Evolutionary conservation across 2,888 invertebrate species (phyloP), one percentile per base, ranked within the genome.

Genomic region (Patella pellucida): DNA sequence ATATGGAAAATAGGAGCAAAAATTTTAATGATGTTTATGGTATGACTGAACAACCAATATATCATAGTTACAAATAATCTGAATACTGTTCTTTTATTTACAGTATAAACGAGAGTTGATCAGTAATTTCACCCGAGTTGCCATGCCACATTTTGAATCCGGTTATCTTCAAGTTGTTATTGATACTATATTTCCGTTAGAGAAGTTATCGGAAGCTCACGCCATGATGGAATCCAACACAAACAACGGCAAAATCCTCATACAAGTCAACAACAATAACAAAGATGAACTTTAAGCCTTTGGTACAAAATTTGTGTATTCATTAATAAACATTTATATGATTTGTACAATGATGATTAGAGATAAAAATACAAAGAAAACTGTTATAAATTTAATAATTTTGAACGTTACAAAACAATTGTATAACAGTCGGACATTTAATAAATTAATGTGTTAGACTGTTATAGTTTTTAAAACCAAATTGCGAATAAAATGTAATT

Each of bases 91-190:
- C 27, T 70, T 76, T 68, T 56, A 73, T 31, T 80, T 85, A 74
- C 86, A 91, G 90, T 91, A 90, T 79, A 91, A 91, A 76, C 82
- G 85, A 69, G 80, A 81, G 15, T 81, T 91, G 16, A 81, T 89
- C 3, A 74, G 82, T 41, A 82, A 83, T 14, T 91, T 91, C 79
- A 78, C 81, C 0, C 68, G 82, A 16, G 75, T 82, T 52, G 83
- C 84, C 3, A 73, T 89, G 31, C 86, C 86, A 2, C 79, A 84
- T 72, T 89, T 91, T 80, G 76, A 76, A 12, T 75, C 79, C n/a
- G 88, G 86, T 15, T 77, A 79, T n/a, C 76, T 90, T n/a, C 80
- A 84, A 52, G 84, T 88, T 7, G 82, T 90, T 51, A 84, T 90
- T 56, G 86, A 90, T 74, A 81, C 80, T 16, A 82, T 85, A 12